Evolutionary conservation across 2,113 vertebrate species (phyloP), one percentile per base, ranked within the genome.

Genomic region (Apteryx mantelli): DNA sequence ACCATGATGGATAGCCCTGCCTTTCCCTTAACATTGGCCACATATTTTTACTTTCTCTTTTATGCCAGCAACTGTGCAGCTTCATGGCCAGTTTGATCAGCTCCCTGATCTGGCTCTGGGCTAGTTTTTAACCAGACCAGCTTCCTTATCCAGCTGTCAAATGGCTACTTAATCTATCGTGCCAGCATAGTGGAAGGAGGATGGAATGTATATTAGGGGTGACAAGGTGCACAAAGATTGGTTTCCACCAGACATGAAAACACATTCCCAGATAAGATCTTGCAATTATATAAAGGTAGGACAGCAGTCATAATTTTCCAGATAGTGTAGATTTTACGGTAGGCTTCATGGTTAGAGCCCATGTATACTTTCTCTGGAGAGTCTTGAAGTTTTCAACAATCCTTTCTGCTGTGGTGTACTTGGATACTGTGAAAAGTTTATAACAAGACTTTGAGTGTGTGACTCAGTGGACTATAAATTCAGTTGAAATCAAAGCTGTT

Each of bases 221-320:
- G 38, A 60, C 21, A 73, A 85, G 28, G 36, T 75, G 9, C 63
- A 30, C 26, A 69, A 74, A 89, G n/a, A 14, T 40, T 79, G 65
- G 5, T 53, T 91, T 91, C 50, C 22, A 58, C 8, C 7, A 63
- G 18, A 53, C 0, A 0, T 56, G 26, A 56, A 56, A 56, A 56
- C 26, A 56, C 55, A 56, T 56, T 19, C 26, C 26, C 26, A 55
- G 53, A 55, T 55, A 56, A 28, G 14, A 28, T 16, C 26, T 30
- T 56, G 26, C 26, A 56, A 56, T 56, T 56, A 30, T 56, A 56
- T 56, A 16, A 56, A 7, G 28, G 14, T 56, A 56, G 28, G 26
- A 30, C 55, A 16, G 14, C 28, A 56, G 55, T 15, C 55, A 56
- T 56, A 30, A 30, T 55, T 55, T 55, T 55, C 25, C 53, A 55